phyloP scores from a whole-genome alignment of 2,797 vertebrate genomes.

The Artibeus jamaicensis region DNA sequence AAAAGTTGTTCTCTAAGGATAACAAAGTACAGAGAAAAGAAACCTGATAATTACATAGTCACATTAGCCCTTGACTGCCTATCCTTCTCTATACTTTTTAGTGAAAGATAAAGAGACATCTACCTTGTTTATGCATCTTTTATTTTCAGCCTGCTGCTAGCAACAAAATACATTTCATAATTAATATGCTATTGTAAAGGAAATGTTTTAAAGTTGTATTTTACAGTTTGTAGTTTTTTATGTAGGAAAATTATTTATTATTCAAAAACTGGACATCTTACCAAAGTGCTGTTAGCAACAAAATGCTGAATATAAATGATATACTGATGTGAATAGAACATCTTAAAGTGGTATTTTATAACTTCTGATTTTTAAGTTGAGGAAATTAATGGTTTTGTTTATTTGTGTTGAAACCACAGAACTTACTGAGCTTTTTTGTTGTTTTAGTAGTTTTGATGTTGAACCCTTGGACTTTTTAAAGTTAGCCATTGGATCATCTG shows the following conservation, averaged over 20 bases:
- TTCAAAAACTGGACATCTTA: not conserved
- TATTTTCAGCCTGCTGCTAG: not conserved
- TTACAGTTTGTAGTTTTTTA: not conserved
- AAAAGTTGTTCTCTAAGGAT: not conserved
- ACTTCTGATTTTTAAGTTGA: not conserved
- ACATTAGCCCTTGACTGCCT: not conserved
- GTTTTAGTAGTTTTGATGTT: not conserved
- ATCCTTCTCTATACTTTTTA: not conserved
- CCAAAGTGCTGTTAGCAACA: not conserved
- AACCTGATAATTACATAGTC: not conserved
- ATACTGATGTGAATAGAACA: not conserved
- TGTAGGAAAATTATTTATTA: not conserved
- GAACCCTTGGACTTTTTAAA: not conserved
- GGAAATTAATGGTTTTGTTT: not conserved
- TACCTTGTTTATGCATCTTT: not conserved
- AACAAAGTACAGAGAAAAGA: not conserved
- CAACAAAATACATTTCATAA: not conserved
- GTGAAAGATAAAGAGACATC: not conserved
- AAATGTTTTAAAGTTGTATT: not conserved
- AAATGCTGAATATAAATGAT: not conserved
- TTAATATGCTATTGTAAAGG: not conserved
- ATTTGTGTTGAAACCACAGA: not conserved
- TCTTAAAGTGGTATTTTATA: not conserved
- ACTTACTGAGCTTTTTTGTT: not conserved
- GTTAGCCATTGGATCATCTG: not conserved